Base-by-base conservation (phyloP, 2,888 invertebrate species). In the Hylaea fasciaria region DNA sequence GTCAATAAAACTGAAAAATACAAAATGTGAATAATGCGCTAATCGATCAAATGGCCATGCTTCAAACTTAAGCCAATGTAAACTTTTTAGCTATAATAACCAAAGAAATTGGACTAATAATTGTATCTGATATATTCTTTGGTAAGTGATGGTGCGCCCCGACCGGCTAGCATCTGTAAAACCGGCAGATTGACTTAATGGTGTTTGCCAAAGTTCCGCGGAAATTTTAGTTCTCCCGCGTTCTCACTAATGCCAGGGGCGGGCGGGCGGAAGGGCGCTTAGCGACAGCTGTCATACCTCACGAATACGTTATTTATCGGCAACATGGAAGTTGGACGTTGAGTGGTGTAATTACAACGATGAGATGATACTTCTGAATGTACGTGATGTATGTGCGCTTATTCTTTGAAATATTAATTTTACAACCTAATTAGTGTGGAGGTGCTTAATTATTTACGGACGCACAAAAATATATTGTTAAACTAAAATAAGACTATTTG, bases 161-260 rank as follows among this genome's bases (percentile, higher is more conserved):
- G 22, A 22, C 2, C 22, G 22, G 81, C 83, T 83, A 85, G 83
- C 87, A 86, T 90, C 86, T 87, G 89, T 89, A 88, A 90, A 89
- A 87, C 85, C 81, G 77, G 72, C 87, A 88, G 86, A 89, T 91
- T 90, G 86, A 87, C 85, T 85, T 90, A 91, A 91, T 91, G 90
- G 86, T 88, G 88, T 90, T 91, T 78, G 79, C 82, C 53, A 77
- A 91, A 91, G 85, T 91, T 89, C 74, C 77, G 76, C 81, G 76
- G 72, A 83, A 86, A 89, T 89, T 86, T 88, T 86, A 89, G 90
- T 87, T 89, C 74, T 74, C 77, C 76, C 79, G 81, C 78, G 79
- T 74, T 77, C 75, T 77, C 77, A 82, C 82, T 84, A 86, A 86
- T 81, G 82, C 74, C 70, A 69, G 66, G 71, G 72, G 69, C 67